phyloP scores from a whole-genome alignment of 2,797 vertebrate species.

The Crenuchus spilurus region DNA sequence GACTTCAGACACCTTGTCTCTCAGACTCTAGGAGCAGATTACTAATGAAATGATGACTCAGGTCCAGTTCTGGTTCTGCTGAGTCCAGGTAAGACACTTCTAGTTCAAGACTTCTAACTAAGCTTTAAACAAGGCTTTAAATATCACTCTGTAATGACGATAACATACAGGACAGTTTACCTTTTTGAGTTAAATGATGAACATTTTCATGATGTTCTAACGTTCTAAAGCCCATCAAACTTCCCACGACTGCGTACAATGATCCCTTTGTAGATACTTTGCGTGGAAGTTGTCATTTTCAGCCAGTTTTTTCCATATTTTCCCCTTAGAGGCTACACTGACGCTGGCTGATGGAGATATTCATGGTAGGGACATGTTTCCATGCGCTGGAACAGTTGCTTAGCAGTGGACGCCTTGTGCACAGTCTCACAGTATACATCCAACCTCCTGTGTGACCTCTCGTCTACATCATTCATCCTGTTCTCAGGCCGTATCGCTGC shows the following conservation, averaged over 20 bases:
- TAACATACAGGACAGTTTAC: too few species aligned
- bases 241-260: conserved; percentile 17
- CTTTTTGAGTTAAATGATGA: too few species aligned
- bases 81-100: too few species aligned
- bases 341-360: conserved; percentile 8
- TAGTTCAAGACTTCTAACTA: too few species aligned
- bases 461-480: neutral
- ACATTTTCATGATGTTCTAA: too few species aligned
- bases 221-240: too few species aligned
- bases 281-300: neutral
- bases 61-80: too few species aligned
- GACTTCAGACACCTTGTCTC: too few species aligned
- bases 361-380: conserved; percentile 16
- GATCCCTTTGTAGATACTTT: conserved; percentile 16
- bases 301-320: neutral
- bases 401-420: neutral
- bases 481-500: neutral
- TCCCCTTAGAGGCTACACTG: neutral
- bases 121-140: too few species aligned
- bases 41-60: too few species aligned
- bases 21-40: too few species aligned
- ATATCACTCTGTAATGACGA: too few species aligned
- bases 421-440: neutral
- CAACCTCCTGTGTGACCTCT: neutral
- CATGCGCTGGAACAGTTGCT: neutral